Percentiles rank a stretch among this genome's conserved stretches.
Evolutionary conservation across 1,140 invertebrate genomes (phyloP).

Genomic region (Oreohelix idahoensis): DNA sequence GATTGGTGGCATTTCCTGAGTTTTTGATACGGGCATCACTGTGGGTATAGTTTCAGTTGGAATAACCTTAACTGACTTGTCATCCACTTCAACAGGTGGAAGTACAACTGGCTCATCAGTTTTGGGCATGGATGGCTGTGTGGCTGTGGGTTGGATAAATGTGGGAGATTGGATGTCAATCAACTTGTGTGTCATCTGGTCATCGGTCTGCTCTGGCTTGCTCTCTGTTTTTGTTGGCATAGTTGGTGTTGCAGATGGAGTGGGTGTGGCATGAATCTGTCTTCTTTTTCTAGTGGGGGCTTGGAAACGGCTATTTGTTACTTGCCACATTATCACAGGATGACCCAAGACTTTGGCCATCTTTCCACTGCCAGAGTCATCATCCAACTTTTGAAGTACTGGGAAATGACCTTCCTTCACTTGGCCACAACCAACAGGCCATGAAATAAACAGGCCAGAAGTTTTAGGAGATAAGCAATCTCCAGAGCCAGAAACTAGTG

Average conservation of each 20-base stretch:
- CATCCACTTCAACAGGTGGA: neutral
- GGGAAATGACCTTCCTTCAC: conserved; percentile 77
- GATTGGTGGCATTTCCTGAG: conserved; percentile 34
- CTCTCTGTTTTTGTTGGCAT: conserved; percentile 58
- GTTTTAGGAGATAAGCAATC: conserved; percentile 75
- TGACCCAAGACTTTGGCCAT: conserved; percentile 78
- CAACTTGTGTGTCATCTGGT: conserved; percentile 49
- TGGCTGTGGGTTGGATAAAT: conserved; percentile 44
- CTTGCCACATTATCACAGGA: conserved; percentile 80
- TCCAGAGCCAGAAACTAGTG: conserved; percentile 78
- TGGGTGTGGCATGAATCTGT: conserved; percentile 54
- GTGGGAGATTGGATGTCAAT: conserved; percentile 34
- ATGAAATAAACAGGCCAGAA: conserved; percentile 75
- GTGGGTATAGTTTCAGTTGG: neutral
- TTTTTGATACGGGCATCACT: neutral
- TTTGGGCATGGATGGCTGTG: conserved; percentile 44
- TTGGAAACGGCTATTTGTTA: conserved; percentile 74
- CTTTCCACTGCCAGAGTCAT: conserved; percentile 78
- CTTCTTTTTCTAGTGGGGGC: conserved; percentile 49
- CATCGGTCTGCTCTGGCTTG: conserved; percentile 32
- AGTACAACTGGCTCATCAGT: conserved; percentile 25
- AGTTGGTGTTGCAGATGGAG: conserved; percentile 42
- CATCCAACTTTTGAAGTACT: conserved; percentile 77
- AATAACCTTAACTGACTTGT: neutral
- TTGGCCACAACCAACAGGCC: conserved; percentile 80